Conservation (phyloP, 2,888 invertebrate genomes). For the Steromphala cineraria region DNA sequence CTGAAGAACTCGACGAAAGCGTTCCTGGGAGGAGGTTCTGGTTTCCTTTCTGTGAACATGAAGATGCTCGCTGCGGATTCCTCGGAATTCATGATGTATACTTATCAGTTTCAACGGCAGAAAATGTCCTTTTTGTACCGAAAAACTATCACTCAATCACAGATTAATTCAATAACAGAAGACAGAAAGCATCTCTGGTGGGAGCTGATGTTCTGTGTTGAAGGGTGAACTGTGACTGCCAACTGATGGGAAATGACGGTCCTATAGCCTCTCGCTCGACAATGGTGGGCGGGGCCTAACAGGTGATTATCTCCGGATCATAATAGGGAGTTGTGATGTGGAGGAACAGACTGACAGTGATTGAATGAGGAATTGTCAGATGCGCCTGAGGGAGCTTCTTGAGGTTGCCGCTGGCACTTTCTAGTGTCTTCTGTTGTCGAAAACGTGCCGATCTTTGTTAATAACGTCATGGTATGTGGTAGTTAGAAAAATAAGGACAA, state of each 20-base stretch:
- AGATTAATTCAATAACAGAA: no score
- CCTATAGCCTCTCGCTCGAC: not conserved
- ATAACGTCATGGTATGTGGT: not conserved
- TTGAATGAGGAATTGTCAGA: not conserved
- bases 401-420: not conserved
- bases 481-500: not conserved
- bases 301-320: not conserved
- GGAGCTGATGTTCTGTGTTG: not conserved
- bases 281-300: not conserved
- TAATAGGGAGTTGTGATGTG: not conserved
- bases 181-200: no score
- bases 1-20: slow-evolving; percentile 17
- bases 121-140: not conserved
- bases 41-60: slow-evolving; percentile 10
- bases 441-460: not conserved
- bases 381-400: not conserved
- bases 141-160: not conserved
- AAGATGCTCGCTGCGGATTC: slow-evolving; percentile 9
- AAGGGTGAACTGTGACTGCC: not conserved
- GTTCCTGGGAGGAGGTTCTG: not conserved
- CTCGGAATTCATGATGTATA: not conserved
- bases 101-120: not conserved
- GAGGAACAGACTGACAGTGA: not conserved
- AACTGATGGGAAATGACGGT: not conserved
- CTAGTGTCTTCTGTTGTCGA: not conserved